Conservation (phyloP, 1,140 invertebrate species). For the Euborellia annulipes region DNA sequence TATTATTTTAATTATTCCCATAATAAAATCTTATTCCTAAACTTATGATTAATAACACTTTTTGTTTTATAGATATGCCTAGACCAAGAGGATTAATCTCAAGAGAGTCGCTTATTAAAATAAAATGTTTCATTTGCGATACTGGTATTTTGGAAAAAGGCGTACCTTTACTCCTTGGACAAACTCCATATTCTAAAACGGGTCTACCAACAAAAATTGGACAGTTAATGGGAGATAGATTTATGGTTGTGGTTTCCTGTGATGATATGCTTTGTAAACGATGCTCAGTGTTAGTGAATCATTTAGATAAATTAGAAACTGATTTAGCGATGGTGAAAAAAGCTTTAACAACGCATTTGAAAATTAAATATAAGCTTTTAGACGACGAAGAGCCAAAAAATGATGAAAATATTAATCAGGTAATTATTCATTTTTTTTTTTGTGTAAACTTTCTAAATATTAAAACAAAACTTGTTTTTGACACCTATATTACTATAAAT, state of each 20-base stretch:
- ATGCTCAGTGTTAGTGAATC: constrained; percentile 15
- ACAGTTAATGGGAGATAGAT: constrained; percentile 18
- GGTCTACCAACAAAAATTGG: constrained; percentile 18
- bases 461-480: no score
- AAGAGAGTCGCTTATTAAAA: no score
- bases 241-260: constrained; percentile 15
- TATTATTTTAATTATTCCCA: no score
- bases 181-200: constrained; percentile 14
- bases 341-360: constrained; percentile 13
- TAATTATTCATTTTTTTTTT: no score
- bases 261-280: constrained; percentile 16
- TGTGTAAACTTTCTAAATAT: no score
- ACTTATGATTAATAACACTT: no score
- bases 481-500: no score
- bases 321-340: constrained; percentile 14
- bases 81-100: no score
- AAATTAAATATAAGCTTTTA: constrained; percentile 15
- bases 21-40: no score
- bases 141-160: constrained; percentile 10
- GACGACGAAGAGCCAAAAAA: constrained; percentile 5
- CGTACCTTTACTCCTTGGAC: constrained; percentile 12
- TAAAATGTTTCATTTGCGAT: constrained; percentile 16
- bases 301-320: constrained; percentile 17
- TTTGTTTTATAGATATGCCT: no score
- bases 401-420: no score